A percentile compares a stretch with the other conserved stretches of the same genome.
Evolutionary conservation across 2,888 invertebrate genomes (phyloP).

Genomic region (Strigamia crassipes): DNA sequence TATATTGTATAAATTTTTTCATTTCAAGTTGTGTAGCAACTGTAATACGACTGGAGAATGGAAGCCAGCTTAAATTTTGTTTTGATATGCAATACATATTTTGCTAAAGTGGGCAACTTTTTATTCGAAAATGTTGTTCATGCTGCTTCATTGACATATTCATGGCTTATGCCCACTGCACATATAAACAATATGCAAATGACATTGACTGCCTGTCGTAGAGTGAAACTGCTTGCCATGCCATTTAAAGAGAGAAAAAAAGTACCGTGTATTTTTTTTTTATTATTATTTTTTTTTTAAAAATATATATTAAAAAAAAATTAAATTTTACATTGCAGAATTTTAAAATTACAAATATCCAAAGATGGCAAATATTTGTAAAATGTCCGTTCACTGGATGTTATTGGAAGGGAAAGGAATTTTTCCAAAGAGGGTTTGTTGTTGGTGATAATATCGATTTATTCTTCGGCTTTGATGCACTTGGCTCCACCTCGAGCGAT

Average conservation of each 20-base stretch:
- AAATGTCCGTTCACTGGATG: neutral
- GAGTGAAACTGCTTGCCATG: too few species aligned
- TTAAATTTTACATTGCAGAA: too few species aligned
- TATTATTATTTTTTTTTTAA: too few species aligned
- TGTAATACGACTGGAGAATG: neutral
- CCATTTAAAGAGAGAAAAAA: neutral
- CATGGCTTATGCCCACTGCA: neutral
- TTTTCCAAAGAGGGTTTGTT: conserved; percentile 17
- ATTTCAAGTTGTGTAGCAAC: neutral
- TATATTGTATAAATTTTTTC: neutral
- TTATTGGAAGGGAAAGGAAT: conserved; percentile 1
- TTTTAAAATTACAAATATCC: too few species aligned
- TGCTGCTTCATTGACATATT: neutral
- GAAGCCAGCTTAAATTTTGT: neutral
- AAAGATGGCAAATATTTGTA: neutral
- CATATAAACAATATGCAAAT: neutral
- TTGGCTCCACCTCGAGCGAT: neutral
- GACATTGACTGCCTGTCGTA: neutral
- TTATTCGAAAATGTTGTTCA: neutral
- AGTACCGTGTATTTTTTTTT: neutral
- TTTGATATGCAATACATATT: neutral
- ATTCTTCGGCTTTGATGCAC: conserved; percentile 21
- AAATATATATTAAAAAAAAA: too few species aligned
- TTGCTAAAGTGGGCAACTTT: neutral
- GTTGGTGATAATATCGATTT: conserved; percentile 16